phyloP scores from a whole-genome alignment of 2,888 invertebrate species.

The Adelphocoris suturalis region DNA sequence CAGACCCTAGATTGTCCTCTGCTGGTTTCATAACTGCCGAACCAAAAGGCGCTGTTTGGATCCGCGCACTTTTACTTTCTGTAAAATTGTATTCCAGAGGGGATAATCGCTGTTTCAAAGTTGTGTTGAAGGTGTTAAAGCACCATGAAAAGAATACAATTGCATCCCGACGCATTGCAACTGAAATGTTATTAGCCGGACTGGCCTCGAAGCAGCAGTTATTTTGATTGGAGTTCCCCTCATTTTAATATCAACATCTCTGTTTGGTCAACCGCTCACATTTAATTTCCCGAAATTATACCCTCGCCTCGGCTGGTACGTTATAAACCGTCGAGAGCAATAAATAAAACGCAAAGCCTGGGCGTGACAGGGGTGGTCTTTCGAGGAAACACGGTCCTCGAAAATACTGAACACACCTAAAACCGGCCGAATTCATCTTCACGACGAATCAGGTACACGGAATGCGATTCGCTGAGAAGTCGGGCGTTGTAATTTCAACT shows the following conservation, averaged over 20 bases:
- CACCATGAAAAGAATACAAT: too few relatives aligned
- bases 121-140: too few relatives aligned
- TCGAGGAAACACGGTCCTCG: neutral
- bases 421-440: neutral
- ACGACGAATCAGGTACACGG: neutral
- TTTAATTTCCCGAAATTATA: neutral
- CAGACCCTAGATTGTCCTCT: too few relatives aligned
- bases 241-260: neutral
- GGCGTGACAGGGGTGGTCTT: conserved; percentile 4
- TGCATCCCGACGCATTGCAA: too few relatives aligned
- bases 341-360: neutral
- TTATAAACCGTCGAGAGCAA: neutral
- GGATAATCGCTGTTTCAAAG: too few relatives aligned
- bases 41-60: too few relatives aligned
- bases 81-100: too few relatives aligned
- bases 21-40: too few relatives aligned
- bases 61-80: too few relatives aligned
- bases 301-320: neutral
- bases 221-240: neutral
- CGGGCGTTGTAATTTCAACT: neutral
- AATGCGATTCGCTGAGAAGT: neutral
- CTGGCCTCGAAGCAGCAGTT: neutral
- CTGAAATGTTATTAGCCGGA: too few relatives aligned
- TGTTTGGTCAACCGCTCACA: conserved; percentile 17
- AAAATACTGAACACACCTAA: neutral